Base-by-base conservation (phyloP, 2,113 vertebrate genomes). In the Aegithalos caudatus region DNA sequence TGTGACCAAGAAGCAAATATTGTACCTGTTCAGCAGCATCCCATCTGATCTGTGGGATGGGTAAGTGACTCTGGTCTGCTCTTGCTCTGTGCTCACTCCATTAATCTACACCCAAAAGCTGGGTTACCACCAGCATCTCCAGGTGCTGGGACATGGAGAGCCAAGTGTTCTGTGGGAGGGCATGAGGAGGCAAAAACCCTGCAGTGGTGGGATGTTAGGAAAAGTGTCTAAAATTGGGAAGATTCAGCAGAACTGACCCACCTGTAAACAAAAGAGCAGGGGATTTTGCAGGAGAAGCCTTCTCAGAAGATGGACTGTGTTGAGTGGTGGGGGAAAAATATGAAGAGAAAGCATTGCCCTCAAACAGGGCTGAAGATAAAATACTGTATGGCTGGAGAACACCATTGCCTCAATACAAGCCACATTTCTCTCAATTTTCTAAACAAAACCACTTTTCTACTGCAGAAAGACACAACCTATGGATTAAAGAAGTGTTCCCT, bases 151-250 rank as follows among this genome's bases (percentile, higher is more conserved):
- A 88, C 57, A 14, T 0, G 8, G 6, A 56, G 20, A 58, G 37
- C 31, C 72, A 79, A 57, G 22, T 2, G 3, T 3, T 79, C 28
- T 14, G 2, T 1, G 3, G 22, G 19, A 11, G 21, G 12, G 6
- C 14, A 44, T 0, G 2, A 58, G 42, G 44, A 54, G 15, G 38
- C 42, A 86, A 37, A 79, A 23, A 23, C 11, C 10, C 47, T 66
- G 40, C 21, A 44, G 6, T 0, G 3, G 12, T 42, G 56, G 35
- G 35, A 42, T 58, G 11, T 24, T 45, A 47, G 38, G 28, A 50
- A 29, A 56, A 74, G 11, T 19, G 35, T 23, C 47, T 58, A 11
- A 65, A 71, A 73, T 5, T 17, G 14, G 24, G 35, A 56, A 47
- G 29, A 31, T 47, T 60, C 27, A 38, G 7, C 27, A 78, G 38